These are phyloP conservation scores for Kryptolebias marmoratus DNA, from an alignment of 2,113 vertebrate genomes.

Conservation along the genomic window DNA sequence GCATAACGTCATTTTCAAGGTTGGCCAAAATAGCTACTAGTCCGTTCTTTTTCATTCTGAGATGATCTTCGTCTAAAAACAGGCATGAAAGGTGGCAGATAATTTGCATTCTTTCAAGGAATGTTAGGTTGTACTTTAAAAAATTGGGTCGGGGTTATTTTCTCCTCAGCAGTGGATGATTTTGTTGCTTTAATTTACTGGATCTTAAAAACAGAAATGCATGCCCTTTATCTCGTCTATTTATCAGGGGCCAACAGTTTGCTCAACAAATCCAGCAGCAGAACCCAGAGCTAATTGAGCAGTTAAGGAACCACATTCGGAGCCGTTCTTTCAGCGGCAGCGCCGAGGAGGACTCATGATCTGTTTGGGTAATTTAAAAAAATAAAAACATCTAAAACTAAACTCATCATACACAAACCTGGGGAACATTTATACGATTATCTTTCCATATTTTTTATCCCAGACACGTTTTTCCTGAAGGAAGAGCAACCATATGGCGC, in stretches of 20 bases:
- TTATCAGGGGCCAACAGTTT: slow-evolving; percentile 93
- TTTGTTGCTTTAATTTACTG: too few species aligned
- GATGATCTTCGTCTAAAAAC: too few species aligned
- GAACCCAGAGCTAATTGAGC: slow-evolving; percentile 97
- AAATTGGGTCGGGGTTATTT: too few species aligned
- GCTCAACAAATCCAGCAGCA: slow-evolving; percentile 99
- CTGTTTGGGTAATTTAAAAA: slow-evolving; percentile 30
- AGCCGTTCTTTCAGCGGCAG: slow-evolving; percentile 96
- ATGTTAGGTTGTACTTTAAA: too few species aligned
- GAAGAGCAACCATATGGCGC: slow-evolving; percentile 57
- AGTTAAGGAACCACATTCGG: slow-evolving; percentile 95
- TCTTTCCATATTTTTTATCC: slow-evolving; percentile 14
- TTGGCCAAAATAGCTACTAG: too few species aligned
- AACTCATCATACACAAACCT: neutral
- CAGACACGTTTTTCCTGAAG: slow-evolving; percentile 30
- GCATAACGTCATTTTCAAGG: too few species aligned
- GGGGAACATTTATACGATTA: neutral
- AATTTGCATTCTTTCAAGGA: too few species aligned
- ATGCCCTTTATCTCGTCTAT: slow-evolving; percentile 46
- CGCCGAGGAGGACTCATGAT: slow-evolving; percentile 94
- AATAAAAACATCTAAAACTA: neutral
- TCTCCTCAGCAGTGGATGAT: too few species aligned
- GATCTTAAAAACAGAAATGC: too few species aligned
- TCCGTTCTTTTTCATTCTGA: too few species aligned
- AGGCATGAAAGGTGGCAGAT: too few species aligned